A percentile compares a stretch with the other conserved stretches of the same genome.
phyloP scores from a whole-genome alignment of 1,140 invertebrate genomes.

The Megalopta genalis region DNA sequence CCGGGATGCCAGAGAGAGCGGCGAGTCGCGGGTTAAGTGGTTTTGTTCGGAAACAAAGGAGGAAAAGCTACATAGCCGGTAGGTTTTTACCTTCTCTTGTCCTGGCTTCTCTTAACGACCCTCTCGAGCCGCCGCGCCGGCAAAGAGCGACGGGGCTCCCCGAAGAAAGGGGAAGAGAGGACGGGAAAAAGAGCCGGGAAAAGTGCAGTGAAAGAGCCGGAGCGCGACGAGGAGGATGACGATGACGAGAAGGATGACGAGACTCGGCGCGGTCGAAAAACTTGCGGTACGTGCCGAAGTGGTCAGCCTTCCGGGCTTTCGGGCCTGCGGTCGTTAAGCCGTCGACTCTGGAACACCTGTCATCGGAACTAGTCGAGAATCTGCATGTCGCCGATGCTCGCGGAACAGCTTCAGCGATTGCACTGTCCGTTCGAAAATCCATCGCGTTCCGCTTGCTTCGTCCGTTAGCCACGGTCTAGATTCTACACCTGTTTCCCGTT shows the following conservation, averaged over 20 bases:
- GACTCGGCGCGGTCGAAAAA: slow-evolving; percentile 25
- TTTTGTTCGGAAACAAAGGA: not conserved
- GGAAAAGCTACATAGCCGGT: not conserved
- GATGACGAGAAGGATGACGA: not conserved
- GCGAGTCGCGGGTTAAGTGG: slow-evolving; percentile 18
- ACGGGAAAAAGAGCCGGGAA: not conserved
- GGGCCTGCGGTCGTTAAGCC: slow-evolving; percentile 49
- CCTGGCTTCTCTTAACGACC: slow-evolving; percentile 45
- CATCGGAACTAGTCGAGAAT: no score
- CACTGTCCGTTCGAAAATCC: no score
- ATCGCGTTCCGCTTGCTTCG: no score
- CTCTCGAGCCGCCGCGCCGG: slow-evolving; percentile 16
- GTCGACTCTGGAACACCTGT: no score
- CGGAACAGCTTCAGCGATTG: no score
- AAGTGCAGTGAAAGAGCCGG: not conserved
- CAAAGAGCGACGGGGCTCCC: not conserved
- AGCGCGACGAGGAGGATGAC: not conserved
- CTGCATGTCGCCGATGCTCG: no score
- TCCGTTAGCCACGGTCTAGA: no score
- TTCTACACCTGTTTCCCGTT: no score
- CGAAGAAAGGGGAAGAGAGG: not conserved
- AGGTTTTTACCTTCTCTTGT: slow-evolving; percentile 39
- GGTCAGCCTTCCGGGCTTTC: not conserved
- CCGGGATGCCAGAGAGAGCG: not conserved
- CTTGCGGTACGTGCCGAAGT: slow-evolving; percentile 43